phyloP scores from a whole-genome alignment of 2,888 invertebrate species.

The Exocentrus adspersus region DNA sequence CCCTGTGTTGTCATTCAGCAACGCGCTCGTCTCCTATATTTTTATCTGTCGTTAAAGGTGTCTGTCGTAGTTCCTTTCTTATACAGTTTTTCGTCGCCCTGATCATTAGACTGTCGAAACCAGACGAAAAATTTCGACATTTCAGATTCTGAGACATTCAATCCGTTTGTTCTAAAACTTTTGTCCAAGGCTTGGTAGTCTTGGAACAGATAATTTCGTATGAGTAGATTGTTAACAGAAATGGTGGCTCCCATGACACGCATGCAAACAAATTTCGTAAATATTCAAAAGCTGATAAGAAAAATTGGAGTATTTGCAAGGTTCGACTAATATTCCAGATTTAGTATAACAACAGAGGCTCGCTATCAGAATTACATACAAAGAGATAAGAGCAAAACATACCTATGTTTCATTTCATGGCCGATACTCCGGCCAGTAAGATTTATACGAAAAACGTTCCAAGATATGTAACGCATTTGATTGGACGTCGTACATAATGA shows the following conservation, averaged over 20 bases:
- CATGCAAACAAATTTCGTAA: background rate
- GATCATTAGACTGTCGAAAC: background rate
- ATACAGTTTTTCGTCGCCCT: conserved; percentile 15
- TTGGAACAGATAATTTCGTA: background rate
- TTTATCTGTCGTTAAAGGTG: conserved; percentile 21
- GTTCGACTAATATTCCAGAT: background rate
- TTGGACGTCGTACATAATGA: conserved; percentile 39
- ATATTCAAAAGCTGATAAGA: background rate
- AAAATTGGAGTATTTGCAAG: background rate
- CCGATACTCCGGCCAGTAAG: background rate
- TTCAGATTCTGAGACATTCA: too few species aligned
- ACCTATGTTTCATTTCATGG: background rate
- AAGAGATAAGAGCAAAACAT: background rate
- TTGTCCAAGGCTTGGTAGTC: too few species aligned
- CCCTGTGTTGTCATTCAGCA: conserved; percentile 15
- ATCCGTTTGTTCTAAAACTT: too few species aligned
- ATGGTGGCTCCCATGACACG: background rate
- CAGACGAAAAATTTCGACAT: too few species aligned
- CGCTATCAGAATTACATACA: background rate
- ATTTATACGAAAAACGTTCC: background rate
- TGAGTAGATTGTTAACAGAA: background rate
- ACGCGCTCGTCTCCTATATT: conserved; percentile 8
- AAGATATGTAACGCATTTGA: conserved; percentile 25
- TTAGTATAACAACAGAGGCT: background rate
- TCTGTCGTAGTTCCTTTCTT: background rate